Percentiles rank a stretch among this genome's conserved stretches.
Evolutionary conservation across 2,113 vertebrate species (phyloP).

Genomic region (Vidua macroura): DNA sequence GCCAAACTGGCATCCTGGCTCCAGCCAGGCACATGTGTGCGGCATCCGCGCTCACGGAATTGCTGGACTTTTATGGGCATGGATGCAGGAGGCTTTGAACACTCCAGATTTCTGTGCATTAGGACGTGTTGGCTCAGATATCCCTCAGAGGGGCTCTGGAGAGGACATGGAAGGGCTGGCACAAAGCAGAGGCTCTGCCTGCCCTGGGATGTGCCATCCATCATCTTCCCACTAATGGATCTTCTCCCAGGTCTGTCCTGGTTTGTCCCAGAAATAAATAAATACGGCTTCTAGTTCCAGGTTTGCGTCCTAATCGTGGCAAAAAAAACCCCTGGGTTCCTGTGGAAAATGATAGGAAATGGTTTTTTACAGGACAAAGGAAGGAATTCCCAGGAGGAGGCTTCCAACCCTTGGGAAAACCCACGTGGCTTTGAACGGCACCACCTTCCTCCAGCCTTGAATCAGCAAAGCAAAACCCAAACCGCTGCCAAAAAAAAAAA

Average conservation of each 20-base stretch:
- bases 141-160: neutral
- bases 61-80: slow-evolving; percentile 54
- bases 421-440: accelerated
- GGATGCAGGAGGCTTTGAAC: neutral
- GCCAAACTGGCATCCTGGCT: slow-evolving; percentile 22
- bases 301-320: neutral
- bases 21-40: neutral
- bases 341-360: neutral
- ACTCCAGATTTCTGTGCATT: neutral
- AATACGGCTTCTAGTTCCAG: neutral
- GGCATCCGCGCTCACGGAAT: neutral
- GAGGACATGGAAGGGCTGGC: neutral
- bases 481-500: neutral
- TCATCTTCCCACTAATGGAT: neutral
- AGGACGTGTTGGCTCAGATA: neutral
- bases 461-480: neutral
- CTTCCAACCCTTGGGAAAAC: neutral
- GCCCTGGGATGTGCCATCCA: neutral
- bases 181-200: neutral
- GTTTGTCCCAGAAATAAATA: neutral
- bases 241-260: neutral
- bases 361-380: neutral
- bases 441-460: neutral
- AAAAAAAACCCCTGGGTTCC: neutral
- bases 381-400: neutral